Percentiles rank a stretch among this genome's conserved stretches.
Evolutionary conservation across 2,797 vertebrate genomes (phyloP).

Genomic region (Chanos chanos): DNA sequence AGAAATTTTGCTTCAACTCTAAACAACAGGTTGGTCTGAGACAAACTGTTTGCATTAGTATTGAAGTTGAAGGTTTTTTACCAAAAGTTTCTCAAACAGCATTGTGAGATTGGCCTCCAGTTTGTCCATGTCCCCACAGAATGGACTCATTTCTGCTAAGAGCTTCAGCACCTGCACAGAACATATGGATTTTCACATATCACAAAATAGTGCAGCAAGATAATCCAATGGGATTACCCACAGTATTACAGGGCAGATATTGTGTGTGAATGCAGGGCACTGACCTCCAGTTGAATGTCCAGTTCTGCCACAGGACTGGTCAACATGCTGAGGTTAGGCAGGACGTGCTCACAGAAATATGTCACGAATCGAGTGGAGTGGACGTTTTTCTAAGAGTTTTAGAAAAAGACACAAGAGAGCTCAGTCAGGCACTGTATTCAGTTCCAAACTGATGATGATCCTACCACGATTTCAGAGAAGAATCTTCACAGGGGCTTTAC

Average conservation of each 20-base stretch:
- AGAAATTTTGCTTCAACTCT: no score
- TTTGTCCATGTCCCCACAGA: conserved; percentile 98
- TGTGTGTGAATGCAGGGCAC: conserved; percentile 19
- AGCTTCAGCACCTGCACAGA: conserved; percentile 88
- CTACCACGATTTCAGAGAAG: no score
- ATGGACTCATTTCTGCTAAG: conserved; percentile 97
- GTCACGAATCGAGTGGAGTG: conserved; percentile 97
- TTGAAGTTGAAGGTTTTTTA: conserved; percentile 62
- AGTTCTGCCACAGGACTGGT: conserved; percentile 90
- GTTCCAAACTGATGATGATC: no score
- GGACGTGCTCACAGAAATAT: conserved; percentile 94
- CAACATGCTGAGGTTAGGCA: conserved; percentile 89
- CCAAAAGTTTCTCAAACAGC: conserved; percentile 94
- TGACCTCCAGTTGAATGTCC: conserved; percentile 96
- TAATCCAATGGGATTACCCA: neutral
- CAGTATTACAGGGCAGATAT: neutral
- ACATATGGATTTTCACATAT: conserved; percentile 43
- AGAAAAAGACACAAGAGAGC: neutral
- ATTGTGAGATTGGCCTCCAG: conserved; percentile 94
- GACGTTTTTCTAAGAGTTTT: conserved; percentile 93
- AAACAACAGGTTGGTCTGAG: no score
- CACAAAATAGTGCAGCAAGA: conserved; percentile 37
- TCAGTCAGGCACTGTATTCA: no score
- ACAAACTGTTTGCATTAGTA: neutral
- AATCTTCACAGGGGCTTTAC: no score